phyloP scores from a whole-genome alignment of 2,888 invertebrate species.

The Epistrophe grossulariae region DNA sequence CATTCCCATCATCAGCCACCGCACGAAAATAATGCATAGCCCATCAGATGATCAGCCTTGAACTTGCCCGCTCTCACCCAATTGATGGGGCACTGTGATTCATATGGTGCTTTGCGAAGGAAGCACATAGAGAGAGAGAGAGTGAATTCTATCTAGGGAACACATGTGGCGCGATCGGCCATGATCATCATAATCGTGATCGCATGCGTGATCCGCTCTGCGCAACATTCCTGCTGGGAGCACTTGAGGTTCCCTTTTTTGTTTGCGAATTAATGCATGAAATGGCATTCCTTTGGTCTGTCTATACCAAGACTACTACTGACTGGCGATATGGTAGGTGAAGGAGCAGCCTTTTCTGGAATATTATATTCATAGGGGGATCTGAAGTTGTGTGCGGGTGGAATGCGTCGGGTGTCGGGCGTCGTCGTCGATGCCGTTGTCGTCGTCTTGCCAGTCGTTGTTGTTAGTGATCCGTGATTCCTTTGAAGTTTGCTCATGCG shows the following conservation, averaged over 20 bases:
- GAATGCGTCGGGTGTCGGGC: conserved; percentile 39
- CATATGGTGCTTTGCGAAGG: not conserved
- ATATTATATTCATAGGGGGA: not conserved
- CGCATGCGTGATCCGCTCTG: conserved; percentile 67
- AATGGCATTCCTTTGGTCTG: conserved; percentile 63
- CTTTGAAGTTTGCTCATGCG: conserved; percentile 67
- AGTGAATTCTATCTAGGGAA: conserved; percentile 54
- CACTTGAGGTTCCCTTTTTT: conserved; percentile 54
- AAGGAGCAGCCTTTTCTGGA: conserved; percentile 8
- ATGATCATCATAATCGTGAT: conserved; percentile 73
- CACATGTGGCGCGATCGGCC: conserved; percentile 69
- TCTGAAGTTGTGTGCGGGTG: conserved; percentile 57
- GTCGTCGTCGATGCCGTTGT: conserved; percentile 9
- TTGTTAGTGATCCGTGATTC: conserved; percentile 72
- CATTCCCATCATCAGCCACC: conserved; percentile 20
- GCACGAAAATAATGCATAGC: conserved; percentile 21
- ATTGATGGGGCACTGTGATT: conserved; percentile 42
- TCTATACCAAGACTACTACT: not conserved
- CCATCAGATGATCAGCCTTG: conserved; percentile 55
- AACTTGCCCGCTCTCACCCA: conserved; percentile 65
- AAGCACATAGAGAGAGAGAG: not conserved
- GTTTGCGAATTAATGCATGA: conserved; percentile 62
- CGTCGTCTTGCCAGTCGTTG: too few relatives aligned
- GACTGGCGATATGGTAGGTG: not conserved
- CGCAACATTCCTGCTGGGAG: conserved; percentile 59